These are phyloP conservation scores for Antheraea mylitta DNA, from an alignment of 1,140 invertebrate species.

Conservation along the genomic window DNA sequence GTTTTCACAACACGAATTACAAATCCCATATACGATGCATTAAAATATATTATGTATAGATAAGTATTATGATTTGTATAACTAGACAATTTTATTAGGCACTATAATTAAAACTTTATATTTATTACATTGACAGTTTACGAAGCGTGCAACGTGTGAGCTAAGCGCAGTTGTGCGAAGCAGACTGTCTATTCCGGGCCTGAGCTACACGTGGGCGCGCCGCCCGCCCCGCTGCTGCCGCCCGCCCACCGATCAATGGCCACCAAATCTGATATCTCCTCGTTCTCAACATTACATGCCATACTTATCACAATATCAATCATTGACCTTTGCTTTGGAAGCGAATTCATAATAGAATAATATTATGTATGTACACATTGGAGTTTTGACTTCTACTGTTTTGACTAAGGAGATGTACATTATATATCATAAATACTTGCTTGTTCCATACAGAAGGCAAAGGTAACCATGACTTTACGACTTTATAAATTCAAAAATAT, in stretches of 20 bases:
- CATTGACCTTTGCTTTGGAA: background rate
- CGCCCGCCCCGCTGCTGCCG: slow-evolving; percentile 45
- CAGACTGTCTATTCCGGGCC: slow-evolving; percentile 70
- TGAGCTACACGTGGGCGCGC: slow-evolving; percentile 65
- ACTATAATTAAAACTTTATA: slow-evolving; percentile 9
- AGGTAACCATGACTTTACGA: too few species aligned
- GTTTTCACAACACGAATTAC: slow-evolving; percentile 24
- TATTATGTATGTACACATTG: too few species aligned
- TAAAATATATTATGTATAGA: slow-evolving; percentile 4
- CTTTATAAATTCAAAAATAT: too few species aligned
- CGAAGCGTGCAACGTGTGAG: slow-evolving; percentile 31
- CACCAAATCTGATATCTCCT: slow-evolving; percentile 61
- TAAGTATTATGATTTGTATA: slow-evolving; percentile 10
- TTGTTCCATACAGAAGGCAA: too few species aligned
- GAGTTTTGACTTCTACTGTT: too few species aligned
- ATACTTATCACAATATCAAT: slow-evolving; percentile 9
- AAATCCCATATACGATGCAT: background rate
- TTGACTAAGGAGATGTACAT: too few species aligned
- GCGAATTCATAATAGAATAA: background rate
- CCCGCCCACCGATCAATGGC: slow-evolving; percentile 67
- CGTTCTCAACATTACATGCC: slow-evolving; percentile 7
- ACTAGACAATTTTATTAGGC: background rate
- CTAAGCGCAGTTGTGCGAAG: slow-evolving; percentile 43
- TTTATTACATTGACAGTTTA: background rate
- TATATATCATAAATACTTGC: too few species aligned